A percentile compares a stretch with the other conserved stretches of the same genome.
Conservation (phyloP, 2,797 vertebrate genomes). For the Dendrocincla fuliginosa region DNA sequence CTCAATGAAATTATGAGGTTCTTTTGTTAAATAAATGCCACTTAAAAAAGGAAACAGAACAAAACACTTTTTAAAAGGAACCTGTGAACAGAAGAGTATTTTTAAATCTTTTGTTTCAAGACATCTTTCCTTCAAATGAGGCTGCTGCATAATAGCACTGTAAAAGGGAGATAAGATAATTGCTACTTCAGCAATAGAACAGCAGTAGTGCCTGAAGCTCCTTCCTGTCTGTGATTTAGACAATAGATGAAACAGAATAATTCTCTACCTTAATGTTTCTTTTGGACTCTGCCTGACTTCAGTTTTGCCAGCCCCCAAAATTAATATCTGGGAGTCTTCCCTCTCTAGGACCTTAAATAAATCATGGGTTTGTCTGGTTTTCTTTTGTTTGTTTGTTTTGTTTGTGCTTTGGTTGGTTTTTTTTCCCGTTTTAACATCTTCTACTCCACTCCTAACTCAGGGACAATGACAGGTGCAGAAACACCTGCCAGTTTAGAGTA, state of each 20-base stretch:
- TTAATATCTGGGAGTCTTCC: slow-evolving; percentile 33
- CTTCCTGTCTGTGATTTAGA: slow-evolving; percentile 26
- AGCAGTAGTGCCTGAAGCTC: not conserved
- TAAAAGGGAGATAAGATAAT: slow-evolving; percentile 36
- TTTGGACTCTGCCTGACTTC: slow-evolving; percentile 48
- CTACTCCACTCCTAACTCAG: not conserved
- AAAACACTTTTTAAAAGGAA: not conserved
- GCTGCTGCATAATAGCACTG: not conserved
- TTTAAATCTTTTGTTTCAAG: slow-evolving; percentile 22
- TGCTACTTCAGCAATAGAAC: slow-evolving; percentile 48
- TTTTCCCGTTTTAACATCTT: not conserved
- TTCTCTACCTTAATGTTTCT: slow-evolving; percentile 44
- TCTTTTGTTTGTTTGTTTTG: not conserved
- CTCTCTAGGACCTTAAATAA: slow-evolving; percentile 30
- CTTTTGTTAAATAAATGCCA: not conserved
- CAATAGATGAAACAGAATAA: slow-evolving; percentile 1
- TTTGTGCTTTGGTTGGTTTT: not conserved
- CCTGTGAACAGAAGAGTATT: not conserved
- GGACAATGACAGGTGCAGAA: not conserved
- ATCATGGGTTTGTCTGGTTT: not conserved
- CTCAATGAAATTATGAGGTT: not conserved
- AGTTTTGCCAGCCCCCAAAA: slow-evolving; percentile 23
- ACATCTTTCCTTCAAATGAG: slow-evolving; percentile 14
- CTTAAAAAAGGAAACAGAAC: not conserved
- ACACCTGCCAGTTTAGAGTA: not conserved